These are phyloP conservation scores for Drosophila pegasa DNA, from an alignment of 2,888 invertebrate species.

Conservation along the genomic window DNA sequence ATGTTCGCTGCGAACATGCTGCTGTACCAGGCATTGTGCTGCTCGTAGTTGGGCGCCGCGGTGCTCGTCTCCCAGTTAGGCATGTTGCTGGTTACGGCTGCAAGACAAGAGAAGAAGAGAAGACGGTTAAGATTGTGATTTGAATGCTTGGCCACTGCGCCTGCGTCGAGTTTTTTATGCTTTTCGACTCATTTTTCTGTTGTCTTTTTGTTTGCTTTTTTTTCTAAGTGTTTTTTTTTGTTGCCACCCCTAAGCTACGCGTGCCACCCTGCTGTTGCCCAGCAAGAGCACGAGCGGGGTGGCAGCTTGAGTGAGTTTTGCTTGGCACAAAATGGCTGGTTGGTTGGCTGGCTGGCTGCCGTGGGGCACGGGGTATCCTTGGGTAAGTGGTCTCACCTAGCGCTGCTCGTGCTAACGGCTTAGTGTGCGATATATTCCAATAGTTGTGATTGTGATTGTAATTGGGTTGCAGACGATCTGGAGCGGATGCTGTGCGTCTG, in stretches of 20 bases:
- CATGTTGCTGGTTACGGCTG: constrained; percentile 75
- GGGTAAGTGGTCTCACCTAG: constrained; percentile 43
- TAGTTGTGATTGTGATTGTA: constrained; percentile 10
- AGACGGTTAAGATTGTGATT: constrained; percentile 22
- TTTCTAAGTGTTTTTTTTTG: constrained; percentile 48
- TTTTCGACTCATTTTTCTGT: constrained; percentile 37
- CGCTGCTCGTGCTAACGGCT: constrained; percentile 18
- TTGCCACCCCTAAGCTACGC: constrained; percentile 72
- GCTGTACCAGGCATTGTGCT: constrained; percentile 83
- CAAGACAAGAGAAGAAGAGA: constrained; percentile 27
- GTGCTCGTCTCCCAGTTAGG: constrained; percentile 84
- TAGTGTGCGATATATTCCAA: constrained; percentile 51
- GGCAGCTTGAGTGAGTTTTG: constrained; percentile 67
- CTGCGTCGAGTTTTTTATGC: constrained; percentile 73
- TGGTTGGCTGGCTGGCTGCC: constrained; percentile 38
- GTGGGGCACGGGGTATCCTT: constrained; percentile 16
- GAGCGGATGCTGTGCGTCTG: constrained; percentile 34
- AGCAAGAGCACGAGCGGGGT: constrained; percentile 18
- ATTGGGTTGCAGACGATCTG: constrained; percentile 8
- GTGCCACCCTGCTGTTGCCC: constrained; percentile 10
- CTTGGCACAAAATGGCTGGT: constrained; percentile 52
- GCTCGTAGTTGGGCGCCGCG: constrained; percentile 81
- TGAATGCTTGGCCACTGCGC: constrained; percentile 65
- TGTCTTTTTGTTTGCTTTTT: constrained; percentile 37
- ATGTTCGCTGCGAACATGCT: constrained; percentile 83